Evolutionary conservation across 2,113 vertebrate species (phyloP).

Genomic region (Eclectus roratus): DNA sequence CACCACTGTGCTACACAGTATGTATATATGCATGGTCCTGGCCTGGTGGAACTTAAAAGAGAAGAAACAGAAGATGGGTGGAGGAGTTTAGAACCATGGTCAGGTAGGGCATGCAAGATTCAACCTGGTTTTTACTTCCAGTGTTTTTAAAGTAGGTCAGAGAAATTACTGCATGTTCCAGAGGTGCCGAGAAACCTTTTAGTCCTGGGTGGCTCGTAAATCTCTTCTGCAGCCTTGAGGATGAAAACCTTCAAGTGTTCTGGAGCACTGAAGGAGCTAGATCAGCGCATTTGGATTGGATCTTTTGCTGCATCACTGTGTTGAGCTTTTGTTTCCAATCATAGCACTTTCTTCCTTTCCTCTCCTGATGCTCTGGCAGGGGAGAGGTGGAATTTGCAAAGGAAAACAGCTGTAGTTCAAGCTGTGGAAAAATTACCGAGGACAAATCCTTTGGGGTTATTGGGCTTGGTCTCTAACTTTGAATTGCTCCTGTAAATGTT

Average conservation of each 20-base stretch:
- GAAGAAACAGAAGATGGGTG: no score
- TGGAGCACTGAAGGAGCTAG: background rate
- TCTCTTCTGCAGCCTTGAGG: background rate
- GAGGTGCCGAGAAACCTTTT: background rate
- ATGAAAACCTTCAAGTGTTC: background rate
- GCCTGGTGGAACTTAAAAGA: no score
- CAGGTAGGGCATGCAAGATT: background rate
- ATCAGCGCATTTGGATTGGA: background rate
- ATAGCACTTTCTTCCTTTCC: background rate
- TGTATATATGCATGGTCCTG: no score
- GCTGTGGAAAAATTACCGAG: background rate
- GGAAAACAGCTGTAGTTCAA: slow-evolving; percentile 28
- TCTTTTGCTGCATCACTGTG: background rate
- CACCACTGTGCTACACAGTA: no score
- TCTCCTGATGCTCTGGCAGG: background rate
- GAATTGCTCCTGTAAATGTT: background rate
- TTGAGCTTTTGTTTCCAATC: slow-evolving; percentile 16
- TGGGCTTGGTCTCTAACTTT: background rate
- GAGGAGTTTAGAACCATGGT: background rate
- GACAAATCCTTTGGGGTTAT: background rate
- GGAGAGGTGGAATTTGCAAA: slow-evolving; percentile 16
- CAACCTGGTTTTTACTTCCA: background rate
- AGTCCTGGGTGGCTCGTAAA: background rate
- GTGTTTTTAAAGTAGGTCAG: background rate
- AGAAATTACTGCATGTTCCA: background rate